Evolutionary conservation across 1,140 invertebrate species (phyloP), one percentile per base, ranked within the genome.

Genomic region (Drosophila pachea): DNA sequence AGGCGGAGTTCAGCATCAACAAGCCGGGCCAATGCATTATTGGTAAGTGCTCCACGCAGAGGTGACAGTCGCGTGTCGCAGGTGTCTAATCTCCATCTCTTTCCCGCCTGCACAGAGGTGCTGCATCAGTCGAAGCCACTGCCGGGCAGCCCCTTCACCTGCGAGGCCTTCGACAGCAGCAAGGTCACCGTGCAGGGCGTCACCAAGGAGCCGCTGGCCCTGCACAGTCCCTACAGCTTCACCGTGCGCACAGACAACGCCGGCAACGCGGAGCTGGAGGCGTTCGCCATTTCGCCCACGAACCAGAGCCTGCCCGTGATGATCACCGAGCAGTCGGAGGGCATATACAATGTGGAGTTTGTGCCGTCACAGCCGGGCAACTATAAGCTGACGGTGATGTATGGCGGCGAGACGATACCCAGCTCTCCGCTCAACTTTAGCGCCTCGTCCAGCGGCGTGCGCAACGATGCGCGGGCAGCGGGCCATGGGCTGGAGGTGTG

Each of bases 61-160:
- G n/a, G n/a, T n/a, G n/a, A n/a, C n/a, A n/a, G 9, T 58, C 50
- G 6, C 2, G 4, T 4, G 2, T 2, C 32, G 29, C 32, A n/a
- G 16, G 12, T 12, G 1, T 49, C 8, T 12, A 5, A 7, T 14
- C 8, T 0, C 7, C 9, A 5, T 12, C 8, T n/a, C 31, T 14
- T 83, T 22, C 22, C 3, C 22, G 22, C 22, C 22, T 22, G 22
- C 22, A 29, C 90, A 92, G 91, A 99, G 89, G 97, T 99, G 2
- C 91, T 98, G 9, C 97, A 98, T 89, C 94, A 95, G 68, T 95
- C 97, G 0, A 96, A 97, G 86, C 94, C 95, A 12, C 93, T 99
- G 14, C 92, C 94, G n/a, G 97, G 98, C 14, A 99, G 97, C 73
- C 98, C 98, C 12, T 99, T 97, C 90, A 95, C 93, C 63, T 98